A percentile compares a stretch with the other conserved stretches of the same genome.
These are phyloP conservation scores for Theretra japonica DNA, from an alignment of 2,888 invertebrate species.

Conservation along the genomic window DNA sequence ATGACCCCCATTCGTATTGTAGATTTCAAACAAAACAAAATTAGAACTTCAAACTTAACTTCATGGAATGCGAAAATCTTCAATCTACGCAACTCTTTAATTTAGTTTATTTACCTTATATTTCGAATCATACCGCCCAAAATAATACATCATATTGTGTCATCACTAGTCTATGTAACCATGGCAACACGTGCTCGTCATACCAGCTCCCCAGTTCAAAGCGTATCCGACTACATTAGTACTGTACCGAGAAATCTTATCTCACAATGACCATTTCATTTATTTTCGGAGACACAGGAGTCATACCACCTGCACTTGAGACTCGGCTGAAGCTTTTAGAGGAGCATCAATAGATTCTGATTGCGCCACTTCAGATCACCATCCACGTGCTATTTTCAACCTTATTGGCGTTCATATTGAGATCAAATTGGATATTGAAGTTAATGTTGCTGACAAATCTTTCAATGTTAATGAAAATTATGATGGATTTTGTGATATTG, in stretches of 20 bases:
- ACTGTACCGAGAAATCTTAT: constrained; percentile 65
- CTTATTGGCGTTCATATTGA: constrained; percentile 34
- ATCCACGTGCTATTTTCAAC: constrained; percentile 45
- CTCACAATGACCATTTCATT: constrained; percentile 78
- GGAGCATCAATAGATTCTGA: constrained; percentile 71
- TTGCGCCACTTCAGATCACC: constrained; percentile 67
- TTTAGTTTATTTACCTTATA: too few species aligned
- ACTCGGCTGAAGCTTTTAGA: constrained; percentile 76
- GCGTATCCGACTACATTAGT: constrained; percentile 30
- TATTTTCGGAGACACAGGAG: constrained; percentile 82
- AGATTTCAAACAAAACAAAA: too few species aligned
- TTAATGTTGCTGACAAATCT: constrained; percentile 67
- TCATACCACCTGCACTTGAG: constrained; percentile 82
- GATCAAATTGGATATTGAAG: constrained; percentile 36
- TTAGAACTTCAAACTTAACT: too few species aligned
- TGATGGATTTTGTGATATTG: constrained; percentile 44
- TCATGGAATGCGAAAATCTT: too few species aligned
- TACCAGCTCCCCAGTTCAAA: constrained; percentile 32
- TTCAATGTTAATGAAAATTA: constrained; percentile 57
- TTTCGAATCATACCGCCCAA: background rate
- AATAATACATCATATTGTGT: background rate
- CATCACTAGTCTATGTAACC: background rate
- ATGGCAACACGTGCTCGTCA: constrained; percentile 5
- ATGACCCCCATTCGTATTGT: too few species aligned
- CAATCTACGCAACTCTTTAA: too few species aligned